phyloP scores from a whole-genome alignment of 2,797 vertebrate genomes.

The Etheostoma nigrum region DNA sequence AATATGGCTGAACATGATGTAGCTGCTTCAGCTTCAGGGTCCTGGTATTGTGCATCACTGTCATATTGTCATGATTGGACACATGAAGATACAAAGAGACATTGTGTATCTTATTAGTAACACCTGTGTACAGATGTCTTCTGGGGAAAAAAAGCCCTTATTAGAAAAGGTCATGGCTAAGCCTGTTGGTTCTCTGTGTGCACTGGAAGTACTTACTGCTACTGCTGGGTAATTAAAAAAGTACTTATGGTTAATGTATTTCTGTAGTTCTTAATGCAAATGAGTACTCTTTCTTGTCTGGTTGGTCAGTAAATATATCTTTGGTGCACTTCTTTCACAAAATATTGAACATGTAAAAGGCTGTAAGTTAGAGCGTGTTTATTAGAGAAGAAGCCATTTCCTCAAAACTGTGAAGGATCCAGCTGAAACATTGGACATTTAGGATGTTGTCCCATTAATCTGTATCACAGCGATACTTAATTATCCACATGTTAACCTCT shows the following conservation, averaged over 20 bases:
- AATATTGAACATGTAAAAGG: not conserved
- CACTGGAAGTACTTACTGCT: conserved; percentile 21
- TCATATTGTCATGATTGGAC: conserved; percentile 3
- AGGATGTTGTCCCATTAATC: conserved; percentile 3
- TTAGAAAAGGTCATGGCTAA: conserved; percentile 1
- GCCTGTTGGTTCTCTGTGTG: conserved; percentile 9
- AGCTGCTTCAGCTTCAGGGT: conserved; percentile 1
- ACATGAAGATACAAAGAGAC: not conserved
- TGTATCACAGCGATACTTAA: not conserved
- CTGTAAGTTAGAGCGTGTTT: not conserved
- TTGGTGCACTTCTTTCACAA: not conserved
- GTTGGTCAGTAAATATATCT: not conserved
- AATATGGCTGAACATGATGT: not conserved
- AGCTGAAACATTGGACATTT: conserved; percentile 17
- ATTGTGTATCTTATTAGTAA: conserved; percentile 8
- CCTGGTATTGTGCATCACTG: not conserved
- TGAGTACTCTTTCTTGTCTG: not conserved
- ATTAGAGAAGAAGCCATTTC: not conserved
- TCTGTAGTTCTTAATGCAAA: conserved; percentile 17
- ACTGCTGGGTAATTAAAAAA: conserved; percentile 19
- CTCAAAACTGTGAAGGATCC: not conserved
- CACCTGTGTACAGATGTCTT: conserved; percentile 16
- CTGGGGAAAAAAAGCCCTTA: conserved; percentile 1
- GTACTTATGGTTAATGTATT: conserved; percentile 20
- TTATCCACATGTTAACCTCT: conserved; percentile 2